Conservation (phyloP, 2,113 vertebrate species). For the Ceyx cyanopectus region DNA sequence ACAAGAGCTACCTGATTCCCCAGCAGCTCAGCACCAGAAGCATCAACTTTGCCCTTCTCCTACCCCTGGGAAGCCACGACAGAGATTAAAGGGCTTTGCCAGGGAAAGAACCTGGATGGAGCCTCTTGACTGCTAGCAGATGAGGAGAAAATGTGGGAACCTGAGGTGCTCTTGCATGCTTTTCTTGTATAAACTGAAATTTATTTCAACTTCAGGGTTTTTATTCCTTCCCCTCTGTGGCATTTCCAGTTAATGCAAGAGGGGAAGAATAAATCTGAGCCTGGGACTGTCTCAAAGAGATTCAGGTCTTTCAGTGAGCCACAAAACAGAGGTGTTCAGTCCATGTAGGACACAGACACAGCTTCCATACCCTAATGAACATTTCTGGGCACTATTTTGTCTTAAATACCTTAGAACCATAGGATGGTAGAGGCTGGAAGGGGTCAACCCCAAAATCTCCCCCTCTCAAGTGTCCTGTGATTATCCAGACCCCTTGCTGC, state of each 20-base stretch:
- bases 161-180: neutral
- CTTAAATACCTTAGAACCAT: neutral
- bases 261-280: neutral
- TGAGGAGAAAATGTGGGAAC: neutral
- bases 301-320: neutral
- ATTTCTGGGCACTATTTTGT: neutral
- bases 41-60: neutral
- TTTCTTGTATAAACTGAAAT: slow-evolving; percentile 14
- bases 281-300: neutral
- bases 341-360: neutral
- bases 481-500: too few species aligned
- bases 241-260: neutral
- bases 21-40: neutral
- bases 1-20: neutral
- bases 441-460: too few species aligned
- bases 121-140: neutral
- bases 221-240: neutral
- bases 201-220: slow-evolving; percentile 17
- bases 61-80: neutral
- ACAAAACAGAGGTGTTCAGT: neutral
- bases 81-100: neutral
- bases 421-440: too few species aligned
- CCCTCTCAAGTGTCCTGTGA: too few species aligned
- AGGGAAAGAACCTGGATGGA: neutral
- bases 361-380: neutral